Conservation (phyloP, 2,797 vertebrate species). For the Dendrocincla fuliginosa region DNA sequence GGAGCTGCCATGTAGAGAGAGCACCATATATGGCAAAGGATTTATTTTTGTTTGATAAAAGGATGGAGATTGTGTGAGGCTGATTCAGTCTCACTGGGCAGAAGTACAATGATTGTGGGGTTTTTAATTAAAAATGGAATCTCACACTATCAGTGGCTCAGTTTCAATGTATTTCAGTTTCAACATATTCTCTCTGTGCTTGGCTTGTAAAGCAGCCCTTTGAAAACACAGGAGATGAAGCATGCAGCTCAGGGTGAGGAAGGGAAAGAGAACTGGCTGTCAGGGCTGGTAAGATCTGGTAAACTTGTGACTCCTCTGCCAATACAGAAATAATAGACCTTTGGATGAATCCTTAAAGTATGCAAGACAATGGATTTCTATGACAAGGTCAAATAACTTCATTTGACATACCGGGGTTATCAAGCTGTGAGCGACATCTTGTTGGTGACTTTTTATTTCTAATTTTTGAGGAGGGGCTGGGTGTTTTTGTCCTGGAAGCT, state of each 20-base stretch:
- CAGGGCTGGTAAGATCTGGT: neutral
- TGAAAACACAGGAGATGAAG: neutral
- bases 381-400: neutral
- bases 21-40: neutral
- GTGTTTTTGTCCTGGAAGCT: neutral
- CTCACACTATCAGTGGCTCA: neutral
- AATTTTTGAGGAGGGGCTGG: accelerated
- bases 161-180: neutral
- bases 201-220: neutral
- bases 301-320: neutral
- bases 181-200: neutral
- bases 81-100: constrained; percentile 4
- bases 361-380: neutral
- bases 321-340: neutral
- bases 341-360: neutral
- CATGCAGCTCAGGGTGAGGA: neutral
- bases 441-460: neutral
- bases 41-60: constrained; percentile 31
- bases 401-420: neutral
- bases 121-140: constrained; percentile 40
- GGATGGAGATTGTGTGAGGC: neutral
- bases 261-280: neutral
- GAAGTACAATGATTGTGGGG: neutral
- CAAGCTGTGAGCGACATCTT: neutral
- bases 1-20: neutral